Conservation (phyloP, 2,797 vertebrate genomes). For the Eospalax fontanierii region DNA sequence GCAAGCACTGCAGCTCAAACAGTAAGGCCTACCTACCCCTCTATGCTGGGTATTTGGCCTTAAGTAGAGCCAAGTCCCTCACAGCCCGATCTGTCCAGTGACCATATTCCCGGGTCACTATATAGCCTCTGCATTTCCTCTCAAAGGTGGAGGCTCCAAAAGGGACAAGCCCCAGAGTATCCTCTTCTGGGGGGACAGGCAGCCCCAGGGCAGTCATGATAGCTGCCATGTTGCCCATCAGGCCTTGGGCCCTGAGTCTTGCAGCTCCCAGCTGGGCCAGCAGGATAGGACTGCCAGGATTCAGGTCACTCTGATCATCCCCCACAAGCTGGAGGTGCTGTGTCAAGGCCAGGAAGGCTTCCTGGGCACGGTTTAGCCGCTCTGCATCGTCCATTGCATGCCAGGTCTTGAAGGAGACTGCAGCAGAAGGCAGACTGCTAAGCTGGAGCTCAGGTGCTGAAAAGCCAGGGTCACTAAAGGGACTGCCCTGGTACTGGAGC, state of each 20-base stretch:
- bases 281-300: conserved; percentile 77
- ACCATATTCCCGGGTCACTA: conserved; percentile 84
- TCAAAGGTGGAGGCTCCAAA: conserved; percentile 80
- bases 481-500: conserved; percentile 85
- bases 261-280: conserved; percentile 77
- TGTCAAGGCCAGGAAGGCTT: conserved; percentile 82
- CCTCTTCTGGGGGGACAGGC: conserved; percentile 61
- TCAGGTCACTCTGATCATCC: conserved; percentile 84
- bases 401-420: conserved; percentile 82
- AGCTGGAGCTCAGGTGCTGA: conserved; percentile 76
- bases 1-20: not conserved
- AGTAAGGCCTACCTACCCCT: not conserved
- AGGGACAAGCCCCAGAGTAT: conserved; percentile 70
- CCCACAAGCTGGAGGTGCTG: conserved; percentile 86
- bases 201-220: conserved; percentile 82
- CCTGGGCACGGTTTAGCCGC: conserved; percentile 72
- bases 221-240: conserved; percentile 83
- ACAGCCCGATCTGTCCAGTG: conserved; percentile 85
- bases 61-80: conserved; percentile 85
- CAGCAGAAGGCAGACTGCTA: conserved; percentile 78
- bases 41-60: conserved; percentile 73
- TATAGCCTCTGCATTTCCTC: conserved; percentile 86
- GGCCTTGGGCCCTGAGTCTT: conserved; percentile 80
- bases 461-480: conserved; percentile 86
- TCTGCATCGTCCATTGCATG: conserved; percentile 76